phyloP scores from a whole-genome alignment of 2,888 invertebrate species.

The Drosophila robusta region DNA sequence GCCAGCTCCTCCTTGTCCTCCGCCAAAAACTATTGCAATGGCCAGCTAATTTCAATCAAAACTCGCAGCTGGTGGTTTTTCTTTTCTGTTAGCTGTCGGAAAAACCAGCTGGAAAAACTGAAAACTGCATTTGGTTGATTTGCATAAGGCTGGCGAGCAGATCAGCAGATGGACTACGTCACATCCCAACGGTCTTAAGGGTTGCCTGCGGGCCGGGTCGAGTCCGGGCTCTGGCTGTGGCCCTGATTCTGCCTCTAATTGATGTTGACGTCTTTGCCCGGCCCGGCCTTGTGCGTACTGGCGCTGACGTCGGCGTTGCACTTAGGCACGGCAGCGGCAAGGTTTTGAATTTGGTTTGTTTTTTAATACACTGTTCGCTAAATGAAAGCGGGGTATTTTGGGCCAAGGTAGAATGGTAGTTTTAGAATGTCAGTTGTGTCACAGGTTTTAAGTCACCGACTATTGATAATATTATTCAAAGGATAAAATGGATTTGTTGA shows the following conservation, averaged over 20 bases:
- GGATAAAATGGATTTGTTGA: too few relatives aligned
- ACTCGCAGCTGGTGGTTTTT: conserved; percentile 36
- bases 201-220: conserved; percentile 7
- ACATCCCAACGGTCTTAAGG: background rate
- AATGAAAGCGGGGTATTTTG: background rate
- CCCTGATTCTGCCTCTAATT: conserved; percentile 20
- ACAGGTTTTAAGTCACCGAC: too few relatives aligned
- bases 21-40: conserved; percentile 19
- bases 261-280: conserved; percentile 30
- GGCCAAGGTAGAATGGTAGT: too few relatives aligned
- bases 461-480: too few relatives aligned
- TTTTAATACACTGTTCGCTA: background rate
- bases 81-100: background rate
- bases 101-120: conserved; percentile 12
- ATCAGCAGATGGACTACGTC: conserved; percentile 18
- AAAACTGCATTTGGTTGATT: conserved; percentile 14
- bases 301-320: conserved; percentile 12
- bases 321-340: conserved; percentile 22
- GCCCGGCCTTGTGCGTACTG: conserved; percentile 13
- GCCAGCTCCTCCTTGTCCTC: conserved; percentile 6
- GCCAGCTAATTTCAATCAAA: conserved; percentile 67
- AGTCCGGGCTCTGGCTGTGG: conserved; percentile 1
- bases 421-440: too few relatives aligned
- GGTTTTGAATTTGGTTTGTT: background rate
- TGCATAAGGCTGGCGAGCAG: conserved; percentile 7